Evolutionary conservation across 37 sponge, comb jelly and placozoan genomes (phyloP).

Genomic region (Eunapius fragilis): DNA sequence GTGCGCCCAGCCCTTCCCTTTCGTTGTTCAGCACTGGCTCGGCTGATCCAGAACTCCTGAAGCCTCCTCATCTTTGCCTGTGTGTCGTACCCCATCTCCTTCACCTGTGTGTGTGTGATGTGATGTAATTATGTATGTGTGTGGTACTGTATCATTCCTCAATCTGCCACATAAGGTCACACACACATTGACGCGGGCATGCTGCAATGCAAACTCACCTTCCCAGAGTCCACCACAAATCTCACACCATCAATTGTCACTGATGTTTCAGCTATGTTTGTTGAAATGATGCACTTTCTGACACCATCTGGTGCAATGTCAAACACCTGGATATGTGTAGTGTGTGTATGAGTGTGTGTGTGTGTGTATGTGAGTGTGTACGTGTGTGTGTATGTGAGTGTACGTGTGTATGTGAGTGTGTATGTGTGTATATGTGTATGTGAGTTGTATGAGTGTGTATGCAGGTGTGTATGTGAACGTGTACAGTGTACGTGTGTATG

Average conservation of each 20-base stretch:
- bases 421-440: too few relatives aligned
- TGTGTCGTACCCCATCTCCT: slow-evolving; percentile 96
- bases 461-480: too few relatives aligned
- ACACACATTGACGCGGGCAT: too few relatives aligned
- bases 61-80: slow-evolving; percentile 84
- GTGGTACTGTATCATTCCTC: neutral
- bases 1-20: slow-evolving; percentile 98
- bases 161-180: too few relatives aligned
- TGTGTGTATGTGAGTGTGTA: too few relatives aligned
- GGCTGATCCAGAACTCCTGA: slow-evolving; percentile 98
- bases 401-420: too few relatives aligned
- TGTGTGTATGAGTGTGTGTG: too few relatives aligned
- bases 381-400: too few relatives aligned
- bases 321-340: slow-evolving; percentile 68
- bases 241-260: slow-evolving; percentile 94
- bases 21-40: slow-evolving; percentile 95
- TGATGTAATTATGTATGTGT: neutral
- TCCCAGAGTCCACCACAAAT: slow-evolving; percentile 85
- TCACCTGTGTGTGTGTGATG: slow-evolving; percentile 61
- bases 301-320: slow-evolving; percentile 90
- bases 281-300: slow-evolving; percentile 93
- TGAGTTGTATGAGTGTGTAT: too few relatives aligned
- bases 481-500: neutral
- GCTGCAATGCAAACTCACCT: too few relatives aligned
- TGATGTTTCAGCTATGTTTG: slow-evolving; percentile 97